Conservation (phyloP, 2,113 vertebrate genomes). For the Lepidothrix coronata region DNA sequence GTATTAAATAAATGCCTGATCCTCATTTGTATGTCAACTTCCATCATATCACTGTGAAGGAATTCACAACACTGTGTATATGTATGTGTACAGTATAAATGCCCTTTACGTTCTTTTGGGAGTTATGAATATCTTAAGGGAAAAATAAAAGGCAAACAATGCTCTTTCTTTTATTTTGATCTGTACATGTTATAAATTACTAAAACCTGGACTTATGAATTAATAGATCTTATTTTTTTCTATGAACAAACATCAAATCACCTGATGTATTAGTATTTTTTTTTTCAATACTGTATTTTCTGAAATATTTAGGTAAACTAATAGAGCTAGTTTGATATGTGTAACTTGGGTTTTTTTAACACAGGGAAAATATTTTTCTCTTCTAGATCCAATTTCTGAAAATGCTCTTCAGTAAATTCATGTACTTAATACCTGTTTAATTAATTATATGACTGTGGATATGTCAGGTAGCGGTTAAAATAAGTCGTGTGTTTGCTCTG, state of each 20-base stretch:
- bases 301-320: background rate
- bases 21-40: background rate
- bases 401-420: background rate
- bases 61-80: background rate
- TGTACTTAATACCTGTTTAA: accelerated
- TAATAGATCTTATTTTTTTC: background rate
- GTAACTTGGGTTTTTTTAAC: background rate
- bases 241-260: background rate
- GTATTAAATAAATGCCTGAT: background rate
- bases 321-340: background rate
- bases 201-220: background rate
- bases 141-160: too few relatives aligned
- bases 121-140: background rate
- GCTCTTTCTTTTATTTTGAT: background rate
- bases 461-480: background rate
- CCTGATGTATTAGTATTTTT: background rate
- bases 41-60: background rate
- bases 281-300: background rate
- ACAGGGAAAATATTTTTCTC: background rate
- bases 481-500: background rate
- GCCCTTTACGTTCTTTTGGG: background rate
- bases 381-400: background rate
- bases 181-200: background rate
- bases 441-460: background rate
- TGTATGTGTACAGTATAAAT: background rate